Percentiles rank a stretch among this genome's conserved stretches.
Evolutionary conservation across 2,888 invertebrate genomes (phyloP).

Genomic region (Phytoseiulus persimilis): DNA sequence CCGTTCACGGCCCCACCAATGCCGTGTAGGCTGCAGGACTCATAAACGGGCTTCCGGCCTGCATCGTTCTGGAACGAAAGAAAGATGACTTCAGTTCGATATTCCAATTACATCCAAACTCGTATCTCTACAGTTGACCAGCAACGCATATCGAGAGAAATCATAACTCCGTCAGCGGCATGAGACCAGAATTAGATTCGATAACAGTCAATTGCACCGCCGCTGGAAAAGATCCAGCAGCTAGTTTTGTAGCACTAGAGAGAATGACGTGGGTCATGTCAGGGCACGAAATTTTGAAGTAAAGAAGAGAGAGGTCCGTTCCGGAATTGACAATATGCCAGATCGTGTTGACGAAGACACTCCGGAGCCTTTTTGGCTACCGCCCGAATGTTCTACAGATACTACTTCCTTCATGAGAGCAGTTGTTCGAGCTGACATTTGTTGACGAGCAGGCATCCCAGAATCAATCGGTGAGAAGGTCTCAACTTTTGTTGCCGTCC

Average conservation of each 20-base stretch:
- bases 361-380: neutral
- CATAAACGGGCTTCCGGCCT: neutral
- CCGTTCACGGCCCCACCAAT: neutral
- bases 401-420: too few species aligned
- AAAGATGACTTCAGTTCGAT: neutral
- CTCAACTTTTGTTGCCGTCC: too few species aligned
- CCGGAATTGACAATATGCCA: neutral
- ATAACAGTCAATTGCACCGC: too few species aligned
- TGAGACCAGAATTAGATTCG: too few species aligned
- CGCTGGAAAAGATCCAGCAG: neutral
- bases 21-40: neutral
- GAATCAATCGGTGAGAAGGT: too few species aligned
- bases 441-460: too few species aligned
- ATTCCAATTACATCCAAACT: too few species aligned
- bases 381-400: neutral
- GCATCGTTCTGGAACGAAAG: neutral
- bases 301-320: neutral
- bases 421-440: too few species aligned
- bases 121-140: too few species aligned
- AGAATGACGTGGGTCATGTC: neutral
- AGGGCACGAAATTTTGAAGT: neutral
- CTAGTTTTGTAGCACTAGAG: neutral
- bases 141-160: too few species aligned
- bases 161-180: too few species aligned
- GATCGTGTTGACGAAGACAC: neutral